Percentiles rank a stretch among this genome's conserved stretches.
Conservation (phyloP, 2,888 invertebrate genomes). For the Parnassius apollo region DNA sequence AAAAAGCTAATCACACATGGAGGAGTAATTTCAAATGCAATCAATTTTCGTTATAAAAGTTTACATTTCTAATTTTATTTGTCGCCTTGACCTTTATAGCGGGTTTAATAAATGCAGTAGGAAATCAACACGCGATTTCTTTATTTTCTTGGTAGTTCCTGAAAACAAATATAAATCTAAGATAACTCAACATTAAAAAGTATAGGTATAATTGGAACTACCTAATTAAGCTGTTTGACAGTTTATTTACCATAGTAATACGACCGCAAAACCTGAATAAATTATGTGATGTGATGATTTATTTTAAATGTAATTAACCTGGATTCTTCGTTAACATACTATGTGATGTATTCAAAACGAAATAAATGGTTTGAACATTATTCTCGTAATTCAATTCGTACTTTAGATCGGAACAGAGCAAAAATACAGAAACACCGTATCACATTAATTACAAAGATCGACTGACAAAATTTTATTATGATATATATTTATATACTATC, state of each 20-base stretch:
- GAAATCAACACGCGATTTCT: constrained; percentile 25
- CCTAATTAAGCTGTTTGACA: constrained; percentile 5
- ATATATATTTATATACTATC: background rate
- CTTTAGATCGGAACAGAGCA: too few species aligned
- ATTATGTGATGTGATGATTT: constrained; percentile 6
- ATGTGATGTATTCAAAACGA: too few species aligned
- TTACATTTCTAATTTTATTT: constrained; percentile 10
- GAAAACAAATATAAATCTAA: constrained; percentile 11
- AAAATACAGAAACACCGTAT: too few species aligned
- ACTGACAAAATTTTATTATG: background rate
- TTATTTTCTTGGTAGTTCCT: constrained; percentile 16
- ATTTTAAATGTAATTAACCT: background rate
- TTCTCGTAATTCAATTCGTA: too few species aligned
- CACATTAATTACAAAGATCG: too few species aligned
- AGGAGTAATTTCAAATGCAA: background rate
- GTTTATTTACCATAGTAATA: constrained; percentile 2
- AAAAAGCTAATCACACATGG: too few species aligned
- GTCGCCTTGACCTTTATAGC: constrained; percentile 22
- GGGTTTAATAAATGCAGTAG: constrained; percentile 22
- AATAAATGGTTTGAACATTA: too few species aligned
- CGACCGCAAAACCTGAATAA: constrained; percentile 1
- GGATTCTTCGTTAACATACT: too few species aligned
- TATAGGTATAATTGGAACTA: constrained; percentile 1
- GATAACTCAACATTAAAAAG: constrained; percentile 10
- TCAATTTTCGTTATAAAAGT: constrained; percentile 16